phyloP scores from a whole-genome alignment of 1,140 invertebrate genomes.

The Bombus breviceps region DNA sequence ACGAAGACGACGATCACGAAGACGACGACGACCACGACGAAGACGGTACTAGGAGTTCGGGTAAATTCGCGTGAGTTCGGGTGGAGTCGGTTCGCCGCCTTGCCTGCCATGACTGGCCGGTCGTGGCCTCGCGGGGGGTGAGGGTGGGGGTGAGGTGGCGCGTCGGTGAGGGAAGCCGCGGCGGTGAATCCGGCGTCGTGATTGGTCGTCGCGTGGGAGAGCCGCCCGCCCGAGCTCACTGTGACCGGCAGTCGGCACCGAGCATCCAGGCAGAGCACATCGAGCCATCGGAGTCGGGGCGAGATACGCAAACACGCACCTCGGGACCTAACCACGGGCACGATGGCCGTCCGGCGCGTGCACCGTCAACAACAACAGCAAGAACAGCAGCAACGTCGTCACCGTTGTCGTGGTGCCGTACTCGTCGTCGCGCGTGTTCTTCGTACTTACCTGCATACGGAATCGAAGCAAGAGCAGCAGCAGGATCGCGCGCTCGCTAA shows the following conservation, averaged over 20 bases:
- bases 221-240: slow-evolving; percentile 77
- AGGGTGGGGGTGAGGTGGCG: slow-evolving; percentile 58
- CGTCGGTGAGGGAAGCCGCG: slow-evolving; percentile 65
- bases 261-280: slow-evolving; percentile 75
- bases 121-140: slow-evolving; percentile 57
- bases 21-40: background rate
- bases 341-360: slow-evolving; percentile 70
- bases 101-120: slow-evolving; percentile 77
- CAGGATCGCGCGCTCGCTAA: slow-evolving; percentile 50
- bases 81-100: slow-evolving; percentile 70
- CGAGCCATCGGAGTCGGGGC: slow-evolving; percentile 56
- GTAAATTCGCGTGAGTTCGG: slow-evolving; percentile 57
- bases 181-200: slow-evolving; percentile 70
- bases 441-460: slow-evolving; percentile 38
- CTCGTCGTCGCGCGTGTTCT: slow-evolving; percentile 28
- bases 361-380: slow-evolving; percentile 57
- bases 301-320: slow-evolving; percentile 60
- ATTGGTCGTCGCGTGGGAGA: slow-evolving; percentile 82
- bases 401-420: slow-evolving; percentile 51
- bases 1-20: too few relatives aligned
- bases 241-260: slow-evolving; percentile 77
- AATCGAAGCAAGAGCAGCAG: slow-evolving; percentile 49
- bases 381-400: slow-evolving; percentile 52
- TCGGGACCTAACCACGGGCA: slow-evolving; percentile 58
- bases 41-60: slow-evolving; percentile 53